Percentiles rank a stretch among this genome's conserved stretches.
These are phyloP conservation scores for Oriolus oriolus DNA, from an alignment of 2,113 vertebrate genomes.

Conservation along the genomic window DNA sequence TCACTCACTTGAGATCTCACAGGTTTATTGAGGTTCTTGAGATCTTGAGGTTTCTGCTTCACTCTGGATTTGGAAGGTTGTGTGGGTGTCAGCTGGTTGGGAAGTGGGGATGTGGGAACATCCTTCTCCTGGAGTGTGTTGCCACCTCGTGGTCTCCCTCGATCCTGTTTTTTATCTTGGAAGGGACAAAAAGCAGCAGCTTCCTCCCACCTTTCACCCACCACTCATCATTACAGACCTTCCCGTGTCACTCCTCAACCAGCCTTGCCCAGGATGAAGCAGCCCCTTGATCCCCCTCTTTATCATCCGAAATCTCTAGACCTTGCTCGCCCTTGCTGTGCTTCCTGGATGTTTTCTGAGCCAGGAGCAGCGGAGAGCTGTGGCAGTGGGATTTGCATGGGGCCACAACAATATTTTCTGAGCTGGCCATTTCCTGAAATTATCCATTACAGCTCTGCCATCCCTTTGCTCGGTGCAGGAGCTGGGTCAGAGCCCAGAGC, in stretches of 20 bases:
- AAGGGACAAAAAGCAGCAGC: background rate
- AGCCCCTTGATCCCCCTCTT: background rate
- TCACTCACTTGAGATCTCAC: background rate
- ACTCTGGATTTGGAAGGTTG: background rate
- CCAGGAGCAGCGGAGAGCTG: background rate
- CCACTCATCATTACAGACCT: background rate
- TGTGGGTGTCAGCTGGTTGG: fast-evolving
- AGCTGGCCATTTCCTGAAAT: background rate
- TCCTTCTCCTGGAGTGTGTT: slow-evolving; percentile 12
- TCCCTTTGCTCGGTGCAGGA: fast-evolving
- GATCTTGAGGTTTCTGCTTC: background rate
- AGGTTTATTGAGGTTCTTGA: background rate
- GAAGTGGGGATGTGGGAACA: background rate
- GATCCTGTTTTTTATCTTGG: background rate
- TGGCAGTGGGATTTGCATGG: background rate
- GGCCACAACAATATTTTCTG: fast-evolving
- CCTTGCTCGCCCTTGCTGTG: background rate
- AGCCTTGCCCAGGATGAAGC: background rate
- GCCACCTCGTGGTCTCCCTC: slow-evolving; percentile 47
- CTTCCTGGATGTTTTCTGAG: background rate
- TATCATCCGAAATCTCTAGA: background rate
- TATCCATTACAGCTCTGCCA: background rate
- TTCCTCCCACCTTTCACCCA: background rate
- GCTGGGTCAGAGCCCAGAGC: background rate
- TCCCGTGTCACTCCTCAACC: fast-evolving